Percentiles rank a stretch among this genome's conserved stretches.
phyloP scores from a whole-genome alignment of 2,797 vertebrate species.

The Sardinella longiceps region DNA sequence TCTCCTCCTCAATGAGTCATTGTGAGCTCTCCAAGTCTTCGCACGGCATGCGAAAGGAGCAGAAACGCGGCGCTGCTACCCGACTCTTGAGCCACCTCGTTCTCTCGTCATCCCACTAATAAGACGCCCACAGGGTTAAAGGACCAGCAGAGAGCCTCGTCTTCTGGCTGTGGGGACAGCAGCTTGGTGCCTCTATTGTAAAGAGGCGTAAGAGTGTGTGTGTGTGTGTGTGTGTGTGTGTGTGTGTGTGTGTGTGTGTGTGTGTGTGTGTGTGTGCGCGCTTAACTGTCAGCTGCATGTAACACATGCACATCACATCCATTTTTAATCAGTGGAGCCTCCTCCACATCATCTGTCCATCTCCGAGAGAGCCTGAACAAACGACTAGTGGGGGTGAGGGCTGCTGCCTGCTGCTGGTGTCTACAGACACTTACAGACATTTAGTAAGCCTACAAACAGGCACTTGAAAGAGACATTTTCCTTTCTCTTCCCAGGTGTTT shows the following conservation, averaged over 20 bases:
- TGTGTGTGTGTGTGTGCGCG: too few species aligned
- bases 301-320: neutral
- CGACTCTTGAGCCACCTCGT: neutral
- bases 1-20: slow-evolving; percentile 10
- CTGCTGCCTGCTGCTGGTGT: neutral
- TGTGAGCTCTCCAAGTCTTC: neutral
- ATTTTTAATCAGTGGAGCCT: neutral
- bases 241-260: too few species aligned
- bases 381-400: neutral
- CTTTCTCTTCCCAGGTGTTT: neutral
- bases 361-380: neutral
- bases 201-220: neutral
- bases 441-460: neutral
- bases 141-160: neutral
- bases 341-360: slow-evolving; percentile 17
- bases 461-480: neutral
- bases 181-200: slow-evolving; percentile 14
- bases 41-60: neutral
- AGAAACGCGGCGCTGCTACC: neutral
- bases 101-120: neutral
- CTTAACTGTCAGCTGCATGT: too few species aligned
- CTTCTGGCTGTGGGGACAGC: neutral
- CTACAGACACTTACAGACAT: neutral
- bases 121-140: slow-evolving; percentile 22
- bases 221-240: too few species aligned